Evolutionary conservation across 1,140 invertebrate genomes (phyloP), one percentile per base, ranked within the genome.

Genomic region (Zaprionus vittiger): DNA sequence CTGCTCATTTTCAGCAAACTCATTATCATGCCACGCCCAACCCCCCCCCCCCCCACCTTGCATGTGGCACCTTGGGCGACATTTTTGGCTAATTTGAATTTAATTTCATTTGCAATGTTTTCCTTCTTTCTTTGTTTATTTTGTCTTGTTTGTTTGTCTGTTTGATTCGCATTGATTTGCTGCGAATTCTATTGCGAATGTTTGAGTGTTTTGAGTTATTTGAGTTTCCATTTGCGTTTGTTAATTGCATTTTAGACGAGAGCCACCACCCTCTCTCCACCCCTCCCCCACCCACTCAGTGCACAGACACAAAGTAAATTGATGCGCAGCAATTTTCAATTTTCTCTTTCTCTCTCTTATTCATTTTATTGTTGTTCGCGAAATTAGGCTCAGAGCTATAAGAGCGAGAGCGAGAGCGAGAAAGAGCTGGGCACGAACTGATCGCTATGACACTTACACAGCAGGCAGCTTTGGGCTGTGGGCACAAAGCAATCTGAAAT

Each of bases 41-140:
- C 9, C 12, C 3, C 4, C 70, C 41, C 65, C 26, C 9, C 12
- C 3, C 4, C 24, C 20, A 1, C 14, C 14, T 14, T 26, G 28
- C 28, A 31, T 6, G 41, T 26, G 49, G 20, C 61, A 60, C 60
- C 55, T 71, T 60, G 54, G 55, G 68, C 73, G 55, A 64, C 73
- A 71, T 75, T 64, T 84, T 84, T 78, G 66, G 78, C 81, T 84
- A 84, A 84, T 84, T 84, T 81, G 81, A 84, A 84, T 84, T 84
- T 84, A 75, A 84, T 84, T 84, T 84, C 70, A 84, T 84, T 84
- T 66, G 78, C 77, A 84, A 84, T 74, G 77, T 77, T 84, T 71
- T 65, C 34, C 62, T 47, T 69, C 12, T 54, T 41, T 66, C 14
- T 26, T 24, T 62, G 34, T 65, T 66, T 47, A 60, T 28, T 37